These are phyloP conservation scores for Melanotaenia trifasciata DNA, from an alignment of 2,797 vertebrate genomes.

Conservation along the genomic window DNA sequence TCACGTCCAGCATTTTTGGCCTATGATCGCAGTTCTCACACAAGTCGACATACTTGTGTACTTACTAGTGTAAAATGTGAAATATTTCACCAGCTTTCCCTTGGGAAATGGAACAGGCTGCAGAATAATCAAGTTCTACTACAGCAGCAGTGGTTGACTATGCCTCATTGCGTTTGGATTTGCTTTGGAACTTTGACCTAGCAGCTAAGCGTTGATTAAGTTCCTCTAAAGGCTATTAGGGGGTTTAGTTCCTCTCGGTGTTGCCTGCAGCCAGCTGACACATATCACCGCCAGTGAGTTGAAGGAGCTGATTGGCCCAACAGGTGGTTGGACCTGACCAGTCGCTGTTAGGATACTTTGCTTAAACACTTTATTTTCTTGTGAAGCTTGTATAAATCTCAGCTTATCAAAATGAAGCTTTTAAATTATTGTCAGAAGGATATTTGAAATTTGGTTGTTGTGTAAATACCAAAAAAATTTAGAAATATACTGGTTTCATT, in stretches of 20 bases:
- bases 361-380: constrained; percentile 24
- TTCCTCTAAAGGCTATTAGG: constrained; percentile 76
- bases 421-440: not conserved
- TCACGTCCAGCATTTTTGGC: constrained; percentile 74
- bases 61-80: constrained; percentile 73
- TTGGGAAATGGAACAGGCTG: constrained; percentile 60
- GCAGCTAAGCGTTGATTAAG: constrained; percentile 80
- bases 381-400: not conserved
- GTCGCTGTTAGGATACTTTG: constrained; percentile 20
- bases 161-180: constrained; percentile 66
- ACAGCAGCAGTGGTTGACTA: constrained; percentile 39
- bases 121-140: constrained; percentile 42
- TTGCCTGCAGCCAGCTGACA: constrained; percentile 75
- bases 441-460: not conserved
- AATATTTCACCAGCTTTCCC: constrained; percentile 72
- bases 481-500: not conserved
- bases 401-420: not conserved
- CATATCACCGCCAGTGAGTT: constrained; percentile 60
- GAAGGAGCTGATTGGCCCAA: constrained; percentile 64
- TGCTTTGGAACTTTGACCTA: constrained; percentile 79
- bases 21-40: constrained; percentile 68
- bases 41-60: constrained; percentile 59
- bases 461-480: not conserved
- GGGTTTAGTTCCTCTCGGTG: constrained; percentile 70
- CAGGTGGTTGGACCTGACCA: constrained; percentile 35